Conservation (phyloP, 2,113 vertebrate genomes). For the Guaruba guarouba region DNA sequence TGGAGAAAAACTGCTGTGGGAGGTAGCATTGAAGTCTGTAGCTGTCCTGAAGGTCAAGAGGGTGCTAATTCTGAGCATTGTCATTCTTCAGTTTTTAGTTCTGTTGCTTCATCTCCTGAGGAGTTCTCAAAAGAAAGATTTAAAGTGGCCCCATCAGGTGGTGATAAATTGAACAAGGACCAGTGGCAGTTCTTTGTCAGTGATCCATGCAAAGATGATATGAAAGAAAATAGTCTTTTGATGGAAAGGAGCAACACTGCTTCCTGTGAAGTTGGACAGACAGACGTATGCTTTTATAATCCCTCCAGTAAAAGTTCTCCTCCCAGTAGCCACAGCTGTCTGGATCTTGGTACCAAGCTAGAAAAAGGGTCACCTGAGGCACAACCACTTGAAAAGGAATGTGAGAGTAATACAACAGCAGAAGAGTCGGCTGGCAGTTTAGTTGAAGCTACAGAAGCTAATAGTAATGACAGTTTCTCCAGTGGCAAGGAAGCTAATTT, state of each 20-base stretch:
- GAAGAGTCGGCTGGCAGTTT: background rate
- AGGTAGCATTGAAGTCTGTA: background rate
- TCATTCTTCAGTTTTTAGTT: slow-evolving; percentile 21
- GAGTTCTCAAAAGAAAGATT: slow-evolving; percentile 17
- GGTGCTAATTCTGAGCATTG: background rate
- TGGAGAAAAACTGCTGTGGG: background rate
- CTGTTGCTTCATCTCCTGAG: slow-evolving; percentile 14
- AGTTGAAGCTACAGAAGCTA: background rate
- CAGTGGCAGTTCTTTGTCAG: background rate
- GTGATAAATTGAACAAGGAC: slow-evolving; percentile 13
- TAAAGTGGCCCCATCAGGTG: background rate
- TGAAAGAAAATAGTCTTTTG: background rate
- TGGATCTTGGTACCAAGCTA: background rate
- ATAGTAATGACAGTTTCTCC: background rate
- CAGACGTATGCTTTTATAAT: background rate
- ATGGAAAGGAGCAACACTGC: background rate
- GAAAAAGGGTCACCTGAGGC: background rate
- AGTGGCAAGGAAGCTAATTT: background rate
- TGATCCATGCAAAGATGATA: background rate
- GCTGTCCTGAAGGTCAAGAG: background rate
- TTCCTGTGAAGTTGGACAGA: background rate
- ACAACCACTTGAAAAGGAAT: slow-evolving; percentile 18
- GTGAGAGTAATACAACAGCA: background rate
- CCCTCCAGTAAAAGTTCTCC: background rate
- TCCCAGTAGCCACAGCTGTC: background rate